Percentiles rank a stretch among this genome's conserved stretches.
phyloP scores from a whole-genome alignment of 1,140 invertebrate species.

The Amphibalanus amphitrite region DNA sequence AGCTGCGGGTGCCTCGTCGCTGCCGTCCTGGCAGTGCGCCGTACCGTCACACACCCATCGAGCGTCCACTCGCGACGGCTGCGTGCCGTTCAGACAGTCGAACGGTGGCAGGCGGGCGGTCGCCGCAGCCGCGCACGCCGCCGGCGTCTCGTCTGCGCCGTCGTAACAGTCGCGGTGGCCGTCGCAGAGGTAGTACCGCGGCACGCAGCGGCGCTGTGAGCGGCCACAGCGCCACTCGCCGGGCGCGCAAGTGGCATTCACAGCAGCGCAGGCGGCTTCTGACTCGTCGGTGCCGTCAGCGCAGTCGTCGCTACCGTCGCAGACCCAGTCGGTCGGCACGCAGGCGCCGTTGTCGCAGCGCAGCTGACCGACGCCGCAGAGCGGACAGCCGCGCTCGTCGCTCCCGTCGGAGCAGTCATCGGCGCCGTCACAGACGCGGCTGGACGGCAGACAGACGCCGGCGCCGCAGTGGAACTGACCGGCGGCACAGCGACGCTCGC shows the following conservation, averaged over 20 bases:
- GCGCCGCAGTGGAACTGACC: slow-evolving; percentile 27
- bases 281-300: slow-evolving; percentile 64
- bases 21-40: too few species aligned
- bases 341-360: slow-evolving; percentile 28
- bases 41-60: too few species aligned
- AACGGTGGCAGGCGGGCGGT: slow-evolving; percentile 36
- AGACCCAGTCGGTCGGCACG: slow-evolving; percentile 49
- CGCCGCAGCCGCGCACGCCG: slow-evolving; percentile 27
- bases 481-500: slow-evolving; percentile 23
- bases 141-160: slow-evolving; percentile 52
- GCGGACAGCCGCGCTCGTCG: slow-evolving; percentile 54
- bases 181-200: slow-evolving; percentile 42
- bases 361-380: slow-evolving; percentile 13
- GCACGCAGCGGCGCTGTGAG: too few species aligned
- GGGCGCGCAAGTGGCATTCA: too few species aligned
- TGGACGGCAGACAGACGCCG: slow-evolving; percentile 60
- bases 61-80: too few species aligned
- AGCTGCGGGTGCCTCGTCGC: too few species aligned
- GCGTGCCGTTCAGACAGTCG: too few species aligned
- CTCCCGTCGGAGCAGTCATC: slow-evolving; percentile 78
- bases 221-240: too few species aligned
- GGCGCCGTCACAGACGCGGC: slow-evolving; percentile 67
- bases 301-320: slow-evolving; percentile 67
- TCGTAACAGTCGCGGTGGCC: slow-evolving; percentile 81
- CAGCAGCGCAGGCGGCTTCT: neutral